Base-by-base conservation (phyloP, 2,888 invertebrate genomes). In the Catonia carolina region DNA sequence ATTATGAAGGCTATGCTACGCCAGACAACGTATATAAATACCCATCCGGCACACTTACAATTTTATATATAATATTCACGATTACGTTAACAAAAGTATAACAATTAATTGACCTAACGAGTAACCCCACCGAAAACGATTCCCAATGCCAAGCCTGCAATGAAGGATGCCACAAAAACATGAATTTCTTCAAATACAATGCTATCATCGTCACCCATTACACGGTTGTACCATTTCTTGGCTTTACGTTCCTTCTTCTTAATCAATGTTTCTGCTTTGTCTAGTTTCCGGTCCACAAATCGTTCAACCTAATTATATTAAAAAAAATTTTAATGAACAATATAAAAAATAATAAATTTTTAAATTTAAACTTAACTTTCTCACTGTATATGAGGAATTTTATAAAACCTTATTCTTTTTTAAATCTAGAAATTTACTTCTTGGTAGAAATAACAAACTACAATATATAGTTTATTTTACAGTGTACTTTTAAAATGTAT, bases 231-330 rank as follows among this genome's bases (percentile, higher is more conserved):
- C 90, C 89, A 91, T 68, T 80, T 81, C 67, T 83, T 84, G 12
- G 84, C 85, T 70, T 83, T 83, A 54, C 76, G 74, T 71, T 85
- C 79, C 64, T 84, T 84, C 67, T 83, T 81, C 74, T 83, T 85
- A 61, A 89, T 66, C 58, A 83, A 69, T 65, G 81, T 81, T 73
- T 89, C 89, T 54, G 87, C 89, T 75, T 85, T 85, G 69, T 89
- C 86, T 63, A 89, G 65, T 75, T 90, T 89, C 64, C 84, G 83
- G 71, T 90, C 89, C 62, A 90, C 82, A 77, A 77, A 89, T 70
- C 85, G 78, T 73, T 86, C 90, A 66, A 88, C 81, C 89, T 90
- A 76, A 48, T 79, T 71, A 65, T 64, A 61, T 62, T 66, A 62
- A n/a, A 2, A 12, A 45, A 45, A 45, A 27, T 27, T 27, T 27